Conservation (phyloP, 2,888 invertebrate genomes). For the Creontiades dilutus region DNA sequence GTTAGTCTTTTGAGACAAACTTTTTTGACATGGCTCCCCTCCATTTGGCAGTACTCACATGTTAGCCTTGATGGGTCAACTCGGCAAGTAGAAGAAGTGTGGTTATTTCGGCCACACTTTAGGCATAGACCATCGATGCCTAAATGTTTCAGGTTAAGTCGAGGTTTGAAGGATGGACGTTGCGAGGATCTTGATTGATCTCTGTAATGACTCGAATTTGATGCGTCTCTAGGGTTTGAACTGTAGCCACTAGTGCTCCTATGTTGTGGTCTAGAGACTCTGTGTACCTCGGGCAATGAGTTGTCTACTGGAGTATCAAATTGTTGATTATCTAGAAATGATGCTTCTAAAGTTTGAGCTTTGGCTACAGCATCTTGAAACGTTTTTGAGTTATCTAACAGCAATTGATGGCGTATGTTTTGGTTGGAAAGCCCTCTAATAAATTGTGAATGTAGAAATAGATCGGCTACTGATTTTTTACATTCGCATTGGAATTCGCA, state of each 20-base stretch:
- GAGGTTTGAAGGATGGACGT: background rate
- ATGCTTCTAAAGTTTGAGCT: slow-evolving; percentile 42
- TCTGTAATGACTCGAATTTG: background rate
- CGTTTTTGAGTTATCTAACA: no score
- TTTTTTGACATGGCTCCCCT: background rate
- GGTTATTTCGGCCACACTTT: no score
- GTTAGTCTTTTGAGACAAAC: slow-evolving; percentile 1
- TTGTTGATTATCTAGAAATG: slow-evolving; percentile 16
- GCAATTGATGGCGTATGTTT: no score
- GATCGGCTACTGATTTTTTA: no score
- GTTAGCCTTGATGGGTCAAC: background rate
- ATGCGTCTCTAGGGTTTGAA: background rate
- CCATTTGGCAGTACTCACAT: background rate
- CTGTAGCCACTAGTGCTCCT: background rate
- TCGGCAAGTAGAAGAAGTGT: background rate
- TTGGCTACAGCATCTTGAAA: slow-evolving; percentile 36
- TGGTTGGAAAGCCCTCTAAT: no score
- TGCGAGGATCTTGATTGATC: background rate
- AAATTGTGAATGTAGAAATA: no score
- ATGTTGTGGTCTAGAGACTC: background rate
- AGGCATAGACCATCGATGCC: slow-evolving; percentile 1
- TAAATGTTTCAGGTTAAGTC: slow-evolving; percentile 6
- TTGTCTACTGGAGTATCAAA: slow-evolving; percentile 5
- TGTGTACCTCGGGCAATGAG: background rate
- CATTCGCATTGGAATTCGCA: no score